Base-by-base conservation (phyloP, 2,797 vertebrate genomes). In the Epinephelus awoara region DNA sequence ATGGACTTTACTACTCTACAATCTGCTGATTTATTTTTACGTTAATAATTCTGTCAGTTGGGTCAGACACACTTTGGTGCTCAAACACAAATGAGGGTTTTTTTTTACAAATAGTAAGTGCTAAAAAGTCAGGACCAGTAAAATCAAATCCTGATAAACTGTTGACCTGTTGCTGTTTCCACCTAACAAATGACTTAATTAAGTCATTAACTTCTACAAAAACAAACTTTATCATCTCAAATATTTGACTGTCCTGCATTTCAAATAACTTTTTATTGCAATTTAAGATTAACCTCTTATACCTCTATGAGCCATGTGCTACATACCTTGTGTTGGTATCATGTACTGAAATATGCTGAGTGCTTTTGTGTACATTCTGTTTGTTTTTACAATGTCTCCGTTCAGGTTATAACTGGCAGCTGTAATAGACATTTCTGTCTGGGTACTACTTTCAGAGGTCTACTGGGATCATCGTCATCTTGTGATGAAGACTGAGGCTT, bases 341-440 rank as follows among this genome's bases (percentile, higher is more conserved):
- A 69, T 82, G 69, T 67, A 10, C 18, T 70, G 27, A 74, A 71
- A 77, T 71, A 58, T 82, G 79, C 59, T 86, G 73, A 75, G 3
- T 73, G 44, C 9, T 38, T 73, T 58, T 82, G 27, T 83, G 38
- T 77, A 21, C 10, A 0, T 73, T 29, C 42, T 80, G n/a, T 78
- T 67, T 83, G n/a, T 57, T 57, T 27, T 66, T 63, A 38, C 5
- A 25, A 34, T 75, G 49, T 80, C 61, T 88, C 46, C 21, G 66
- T 82, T 61, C 8, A 2, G 38, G 47, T 79, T 76, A 44, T 63
- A 68, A 78, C 72, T 80, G 88, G 86, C 75, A 91, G 91, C 86
- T 90, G 70, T 78, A 54, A 69, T 52, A 58, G 34, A 83, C 7
- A 44, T 69, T 67, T 59, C n/a, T 74, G 17, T 76, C 25, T 51